Conservation (phyloP, 2,797 vertebrate genomes). For the Podarcis lilfordi region DNA sequence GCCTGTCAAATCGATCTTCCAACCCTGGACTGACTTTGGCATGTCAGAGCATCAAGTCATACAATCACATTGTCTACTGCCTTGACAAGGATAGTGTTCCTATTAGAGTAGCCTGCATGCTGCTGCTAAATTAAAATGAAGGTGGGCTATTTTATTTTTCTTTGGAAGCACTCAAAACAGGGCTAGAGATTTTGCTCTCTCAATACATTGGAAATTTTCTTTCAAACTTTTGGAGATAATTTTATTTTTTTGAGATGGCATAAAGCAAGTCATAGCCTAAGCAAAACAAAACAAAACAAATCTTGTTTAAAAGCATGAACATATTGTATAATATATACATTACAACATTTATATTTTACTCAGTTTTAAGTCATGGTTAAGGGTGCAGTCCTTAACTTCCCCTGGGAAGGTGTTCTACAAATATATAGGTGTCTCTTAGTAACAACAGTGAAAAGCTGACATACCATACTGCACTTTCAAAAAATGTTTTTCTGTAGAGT, state of each 20-base stretch:
- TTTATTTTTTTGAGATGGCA: background rate
- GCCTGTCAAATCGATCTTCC: constrained; percentile 47
- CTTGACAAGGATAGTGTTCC: constrained; percentile 30
- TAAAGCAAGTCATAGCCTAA: background rate
- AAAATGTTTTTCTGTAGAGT: background rate
- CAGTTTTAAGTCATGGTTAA: background rate
- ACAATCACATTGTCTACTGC: constrained; percentile 27
- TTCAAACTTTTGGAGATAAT: background rate
- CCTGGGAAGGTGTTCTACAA: no score
- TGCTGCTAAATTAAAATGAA: constrained; percentile 24
- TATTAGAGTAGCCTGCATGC: constrained; percentile 17
- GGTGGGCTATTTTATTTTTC: constrained; percentile 1
- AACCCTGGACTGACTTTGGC: constrained; percentile 46
- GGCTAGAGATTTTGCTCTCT: background rate
- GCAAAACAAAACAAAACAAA: background rate
- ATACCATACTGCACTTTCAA: background rate
- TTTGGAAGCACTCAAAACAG: background rate
- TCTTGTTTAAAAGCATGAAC: background rate
- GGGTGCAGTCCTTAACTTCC: no score
- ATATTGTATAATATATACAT: background rate
- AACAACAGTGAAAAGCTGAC: background rate
- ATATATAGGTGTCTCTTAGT: background rate
- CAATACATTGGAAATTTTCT: background rate
- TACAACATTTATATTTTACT: background rate
- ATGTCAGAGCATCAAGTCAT: constrained; percentile 42